phyloP scores from a whole-genome alignment of 1,140 invertebrate genomes.

The Delia radicum region DNA sequence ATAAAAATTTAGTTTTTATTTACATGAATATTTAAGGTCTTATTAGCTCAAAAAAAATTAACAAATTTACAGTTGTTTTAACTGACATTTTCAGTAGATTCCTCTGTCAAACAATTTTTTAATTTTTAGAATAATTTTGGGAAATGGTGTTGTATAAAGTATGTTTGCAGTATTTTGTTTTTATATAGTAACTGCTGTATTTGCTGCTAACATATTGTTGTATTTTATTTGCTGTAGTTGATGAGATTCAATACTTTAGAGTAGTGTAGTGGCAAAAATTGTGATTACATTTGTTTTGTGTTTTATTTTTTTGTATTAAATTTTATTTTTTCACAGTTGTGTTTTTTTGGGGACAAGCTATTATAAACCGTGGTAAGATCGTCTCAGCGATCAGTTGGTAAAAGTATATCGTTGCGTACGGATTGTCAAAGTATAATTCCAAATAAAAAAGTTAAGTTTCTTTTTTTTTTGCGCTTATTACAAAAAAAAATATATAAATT shows the following conservation, averaged over 20 bases:
- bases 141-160: no score
- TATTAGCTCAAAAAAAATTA: no score
- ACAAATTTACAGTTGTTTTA: no score
- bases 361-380: constrained; percentile 55
- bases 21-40: no score
- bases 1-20: no score
- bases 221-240: background rate
- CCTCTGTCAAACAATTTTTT: no score
- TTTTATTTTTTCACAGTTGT: constrained; percentile 9
- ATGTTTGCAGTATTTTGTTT: background rate
- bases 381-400: constrained; percentile 54
- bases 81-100: no score
- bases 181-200: background rate
- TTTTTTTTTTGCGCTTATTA: background rate
- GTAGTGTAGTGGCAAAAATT: constrained; percentile 9
- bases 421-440: constrained; percentile 13
- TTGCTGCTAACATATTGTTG: background rate
- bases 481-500: background rate
- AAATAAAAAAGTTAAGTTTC: background rate
- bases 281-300: constrained; percentile 17
- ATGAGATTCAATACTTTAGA: background rate
- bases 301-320: background rate
- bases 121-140: no score
- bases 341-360: constrained; percentile 25
- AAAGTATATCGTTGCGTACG: constrained; percentile 54